Conservation (phyloP, 2,888 invertebrate species). For the Dasysyrphus albostriatus region DNA sequence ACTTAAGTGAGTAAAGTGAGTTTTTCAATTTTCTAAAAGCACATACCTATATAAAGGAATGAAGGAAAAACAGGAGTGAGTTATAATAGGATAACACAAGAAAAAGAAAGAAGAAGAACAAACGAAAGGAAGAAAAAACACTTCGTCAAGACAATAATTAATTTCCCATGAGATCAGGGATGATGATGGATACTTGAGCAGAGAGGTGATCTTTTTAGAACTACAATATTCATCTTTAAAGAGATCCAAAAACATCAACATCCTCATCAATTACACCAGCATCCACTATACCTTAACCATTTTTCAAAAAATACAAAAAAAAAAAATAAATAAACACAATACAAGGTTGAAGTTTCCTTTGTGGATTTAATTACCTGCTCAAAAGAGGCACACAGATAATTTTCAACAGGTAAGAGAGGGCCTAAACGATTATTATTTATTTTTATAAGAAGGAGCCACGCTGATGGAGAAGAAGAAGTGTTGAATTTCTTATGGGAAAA, state of each 20-base stretch:
- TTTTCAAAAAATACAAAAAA: not conserved
- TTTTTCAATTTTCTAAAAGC: no score
- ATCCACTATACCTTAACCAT: not conserved
- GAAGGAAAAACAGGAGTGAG: slow-evolving; percentile 48
- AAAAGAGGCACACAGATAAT: slow-evolving; percentile 65
- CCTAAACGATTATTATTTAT: slow-evolving; percentile 29
- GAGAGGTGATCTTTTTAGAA: slow-evolving; percentile 55
- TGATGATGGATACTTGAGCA: slow-evolving; percentile 73
- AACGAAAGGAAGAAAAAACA: not conserved
- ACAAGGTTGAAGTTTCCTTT: slow-evolving; percentile 63
- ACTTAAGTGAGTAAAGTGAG: slow-evolving; percentile 30
- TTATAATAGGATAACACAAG: slow-evolving; percentile 57
- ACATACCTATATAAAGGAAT: slow-evolving; percentile 1
- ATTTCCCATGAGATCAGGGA: slow-evolving; percentile 74
- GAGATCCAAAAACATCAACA: slow-evolving; percentile 35
- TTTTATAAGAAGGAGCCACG: not conserved
- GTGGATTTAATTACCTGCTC: slow-evolving; percentile 75
- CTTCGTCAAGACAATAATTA: slow-evolving; percentile 59
- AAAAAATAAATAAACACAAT: not conserved
- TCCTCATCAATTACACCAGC: slow-evolving; percentile 46
- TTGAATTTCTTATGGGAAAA: slow-evolving; percentile 74
- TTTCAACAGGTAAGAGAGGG: slow-evolving; percentile 66
- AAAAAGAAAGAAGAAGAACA: slow-evolving; percentile 31
- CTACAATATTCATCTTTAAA: slow-evolving; percentile 46
- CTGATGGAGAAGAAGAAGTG: slow-evolving; percentile 25